Evolutionary conservation across 1,140 invertebrate genomes (phyloP).

Genomic region (Caerostris darwini): DNA sequence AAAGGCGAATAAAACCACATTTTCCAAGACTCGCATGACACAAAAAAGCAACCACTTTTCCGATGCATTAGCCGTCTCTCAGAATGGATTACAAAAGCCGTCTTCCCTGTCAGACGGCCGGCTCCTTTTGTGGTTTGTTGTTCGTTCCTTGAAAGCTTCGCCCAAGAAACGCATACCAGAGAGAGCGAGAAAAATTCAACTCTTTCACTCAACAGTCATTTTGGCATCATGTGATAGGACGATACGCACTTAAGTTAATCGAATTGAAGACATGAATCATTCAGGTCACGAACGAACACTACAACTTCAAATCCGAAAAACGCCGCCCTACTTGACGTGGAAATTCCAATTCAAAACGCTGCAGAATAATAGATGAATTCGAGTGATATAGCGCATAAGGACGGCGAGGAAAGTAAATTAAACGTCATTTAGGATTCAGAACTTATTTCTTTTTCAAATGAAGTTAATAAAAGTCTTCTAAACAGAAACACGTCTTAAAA

Average conservation of each 20-base stretch:
- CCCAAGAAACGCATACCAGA: background rate
- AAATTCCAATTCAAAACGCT: background rate
- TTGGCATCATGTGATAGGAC: conserved; percentile 30
- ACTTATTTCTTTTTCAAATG: too few species aligned
- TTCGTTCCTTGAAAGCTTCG: conserved; percentile 8
- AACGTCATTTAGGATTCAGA: background rate
- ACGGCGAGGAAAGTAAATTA: background rate
- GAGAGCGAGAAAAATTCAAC: background rate
- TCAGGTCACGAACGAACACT: conserved; percentile 4
- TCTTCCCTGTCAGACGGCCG: background rate
- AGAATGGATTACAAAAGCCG: conserved; percentile 19
- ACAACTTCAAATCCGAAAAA: background rate
- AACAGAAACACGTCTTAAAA: too few species aligned
- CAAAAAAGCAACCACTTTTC: background rate
- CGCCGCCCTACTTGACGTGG: background rate
- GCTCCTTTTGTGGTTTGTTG: conserved; percentile 20
- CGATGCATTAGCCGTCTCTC: background rate
- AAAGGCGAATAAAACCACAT: background rate
- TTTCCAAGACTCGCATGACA: background rate
- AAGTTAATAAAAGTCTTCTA: too few species aligned
- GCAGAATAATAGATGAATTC: background rate
- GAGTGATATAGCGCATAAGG: background rate
- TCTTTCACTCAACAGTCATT: conserved; percentile 38
- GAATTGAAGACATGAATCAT: conserved; percentile 38
- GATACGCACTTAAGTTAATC: conserved; percentile 50